Conservation (phyloP, 2,113 vertebrate species). For the Dasyornis broadbenti region DNA sequence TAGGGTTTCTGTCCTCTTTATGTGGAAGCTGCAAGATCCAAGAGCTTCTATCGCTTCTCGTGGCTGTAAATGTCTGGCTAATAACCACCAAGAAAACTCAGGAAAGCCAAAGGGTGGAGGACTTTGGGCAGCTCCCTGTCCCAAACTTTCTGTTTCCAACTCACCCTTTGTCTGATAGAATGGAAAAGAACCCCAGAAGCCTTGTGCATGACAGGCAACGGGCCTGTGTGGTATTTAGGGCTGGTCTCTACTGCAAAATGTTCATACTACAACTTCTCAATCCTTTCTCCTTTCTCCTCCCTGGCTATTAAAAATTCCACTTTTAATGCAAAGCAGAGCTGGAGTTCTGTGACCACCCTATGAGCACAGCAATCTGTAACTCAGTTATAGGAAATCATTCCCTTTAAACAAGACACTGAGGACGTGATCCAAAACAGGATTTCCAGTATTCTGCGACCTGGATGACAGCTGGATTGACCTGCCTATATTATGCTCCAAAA, state of each 20-base stretch:
- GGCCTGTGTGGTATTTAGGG: accelerated
- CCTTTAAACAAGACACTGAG: neutral
- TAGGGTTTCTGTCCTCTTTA: neutral
- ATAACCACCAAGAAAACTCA: neutral
- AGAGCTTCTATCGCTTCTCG: neutral
- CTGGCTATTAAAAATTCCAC: slow-evolving; percentile 27
- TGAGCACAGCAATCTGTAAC: neutral
- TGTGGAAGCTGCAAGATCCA: neutral
- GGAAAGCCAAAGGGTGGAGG: neutral
- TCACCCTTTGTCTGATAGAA: neutral
- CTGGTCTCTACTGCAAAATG: neutral
- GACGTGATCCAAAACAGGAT: neutral
- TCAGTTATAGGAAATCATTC: slow-evolving; percentile 7
- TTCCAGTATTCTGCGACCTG: neutral
- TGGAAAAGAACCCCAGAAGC: neutral
- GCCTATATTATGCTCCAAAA: neutral
- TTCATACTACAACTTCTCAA: neutral
- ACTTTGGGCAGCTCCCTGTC: neutral
- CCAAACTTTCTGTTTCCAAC: neutral
- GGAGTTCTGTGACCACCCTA: neutral
- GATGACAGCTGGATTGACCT: neutral
- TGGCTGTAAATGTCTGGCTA: neutral
- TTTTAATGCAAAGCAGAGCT: slow-evolving; percentile 37
- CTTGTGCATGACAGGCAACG: neutral
- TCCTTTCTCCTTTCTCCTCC: neutral